phyloP scores from a whole-genome alignment of 1,140 invertebrate species.

The Ceratina japonica region DNA sequence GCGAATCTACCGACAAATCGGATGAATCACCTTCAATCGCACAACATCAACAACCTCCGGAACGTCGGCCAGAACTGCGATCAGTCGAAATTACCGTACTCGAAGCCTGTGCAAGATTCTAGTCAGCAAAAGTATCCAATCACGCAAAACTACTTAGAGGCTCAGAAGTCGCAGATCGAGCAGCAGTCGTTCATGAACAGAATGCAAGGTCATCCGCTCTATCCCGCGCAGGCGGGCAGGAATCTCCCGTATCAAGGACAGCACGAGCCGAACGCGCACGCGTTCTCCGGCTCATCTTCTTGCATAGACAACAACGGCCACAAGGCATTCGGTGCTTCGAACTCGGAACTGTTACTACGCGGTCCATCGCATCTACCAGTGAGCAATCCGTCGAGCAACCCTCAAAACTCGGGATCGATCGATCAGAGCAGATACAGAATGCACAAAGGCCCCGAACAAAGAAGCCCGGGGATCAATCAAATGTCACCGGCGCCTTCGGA shows the following conservation, averaged over 20 bases:
- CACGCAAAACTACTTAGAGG: slow-evolving; percentile 58
- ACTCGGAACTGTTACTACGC: slow-evolving; percentile 58
- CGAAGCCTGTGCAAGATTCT: slow-evolving; percentile 54
- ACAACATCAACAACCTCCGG: slow-evolving; percentile 49
- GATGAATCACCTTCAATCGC: slow-evolving; percentile 58
- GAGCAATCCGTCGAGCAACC: slow-evolving; percentile 44
- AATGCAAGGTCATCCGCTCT: slow-evolving; percentile 52
- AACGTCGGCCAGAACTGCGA: slow-evolving; percentile 51
- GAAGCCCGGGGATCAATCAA: slow-evolving; percentile 44
- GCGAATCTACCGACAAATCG: slow-evolving; percentile 56
- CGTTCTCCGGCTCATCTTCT: slow-evolving; percentile 41
- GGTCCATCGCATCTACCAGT: slow-evolving; percentile 48
- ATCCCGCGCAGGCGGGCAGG: slow-evolving; percentile 44
- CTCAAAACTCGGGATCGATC: slow-evolving; percentile 39
- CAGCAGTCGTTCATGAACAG: slow-evolving; percentile 48
- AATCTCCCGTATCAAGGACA: slow-evolving; percentile 52
- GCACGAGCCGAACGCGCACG: slow-evolving; percentile 52
- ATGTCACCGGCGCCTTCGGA: slow-evolving; percentile 57
- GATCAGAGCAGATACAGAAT: slow-evolving; percentile 57
- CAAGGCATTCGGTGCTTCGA: slow-evolving; percentile 51
- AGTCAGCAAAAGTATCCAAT: slow-evolving; percentile 60
- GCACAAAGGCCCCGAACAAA: slow-evolving; percentile 56
- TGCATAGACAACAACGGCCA: slow-evolving; percentile 58
- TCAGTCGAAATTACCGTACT: slow-evolving; percentile 53
- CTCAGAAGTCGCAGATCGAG: slow-evolving; percentile 59